Percentiles rank a stretch among this genome's conserved stretches.
phyloP scores from a whole-genome alignment of 2,888 invertebrate species.

The Eudemis profundana region DNA sequence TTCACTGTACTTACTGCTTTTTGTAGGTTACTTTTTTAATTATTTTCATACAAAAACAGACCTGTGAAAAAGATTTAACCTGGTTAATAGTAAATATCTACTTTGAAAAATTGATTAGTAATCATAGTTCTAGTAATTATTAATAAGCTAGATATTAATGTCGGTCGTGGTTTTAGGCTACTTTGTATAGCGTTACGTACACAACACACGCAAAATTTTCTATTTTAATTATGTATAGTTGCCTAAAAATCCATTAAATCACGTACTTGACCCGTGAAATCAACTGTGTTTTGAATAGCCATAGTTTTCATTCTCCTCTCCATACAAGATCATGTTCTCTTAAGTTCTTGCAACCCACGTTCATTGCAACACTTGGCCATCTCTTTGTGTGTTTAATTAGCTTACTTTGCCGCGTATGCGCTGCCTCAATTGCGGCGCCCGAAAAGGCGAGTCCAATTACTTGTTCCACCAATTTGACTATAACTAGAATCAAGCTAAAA shows the following conservation, averaged over 20 bases:
- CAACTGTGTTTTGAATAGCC: neutral
- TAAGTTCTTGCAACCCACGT: constrained; percentile 26
- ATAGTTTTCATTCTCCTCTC: constrained; percentile 1
- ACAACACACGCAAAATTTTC: too few species aligned
- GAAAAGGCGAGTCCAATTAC: constrained; percentile 41
- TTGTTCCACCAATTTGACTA: constrained; percentile 8
- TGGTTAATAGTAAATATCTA: too few species aligned
- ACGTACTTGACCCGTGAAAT: constrained; percentile 7
- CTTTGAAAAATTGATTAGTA: too few species aligned
- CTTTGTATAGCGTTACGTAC: too few species aligned
- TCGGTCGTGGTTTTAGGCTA: too few species aligned
- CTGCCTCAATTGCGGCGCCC: constrained; percentile 31
- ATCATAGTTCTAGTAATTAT: too few species aligned
- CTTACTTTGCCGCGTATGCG: constrained; percentile 34
- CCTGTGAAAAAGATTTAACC: too few species aligned
- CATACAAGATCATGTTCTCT: constrained; percentile 6
- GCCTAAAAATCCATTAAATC: neutral
- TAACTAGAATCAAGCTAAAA: neutral
- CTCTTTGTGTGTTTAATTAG: constrained; percentile 42
- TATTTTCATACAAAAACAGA: too few species aligned
- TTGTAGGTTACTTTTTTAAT: too few species aligned
- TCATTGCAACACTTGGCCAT: constrained; percentile 39
- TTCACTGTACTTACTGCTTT: too few species aligned
- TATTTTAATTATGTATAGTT: too few species aligned
- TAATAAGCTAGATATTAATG: too few species aligned